phyloP scores from a whole-genome alignment of 2,797 vertebrate genomes.

The Chelon auratus region DNA sequence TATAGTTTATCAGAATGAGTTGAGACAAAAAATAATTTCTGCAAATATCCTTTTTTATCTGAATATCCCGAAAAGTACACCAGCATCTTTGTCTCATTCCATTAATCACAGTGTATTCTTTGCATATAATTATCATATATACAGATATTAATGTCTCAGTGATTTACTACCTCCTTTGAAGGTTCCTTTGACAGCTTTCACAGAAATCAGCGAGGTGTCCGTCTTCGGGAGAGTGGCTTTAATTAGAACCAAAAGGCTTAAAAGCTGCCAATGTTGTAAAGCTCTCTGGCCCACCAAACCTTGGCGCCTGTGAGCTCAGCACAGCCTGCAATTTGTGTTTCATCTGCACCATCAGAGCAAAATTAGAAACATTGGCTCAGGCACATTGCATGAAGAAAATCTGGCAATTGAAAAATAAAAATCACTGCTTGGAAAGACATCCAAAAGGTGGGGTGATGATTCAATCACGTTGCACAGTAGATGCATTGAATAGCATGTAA shows the following conservation, averaged over 20 bases:
- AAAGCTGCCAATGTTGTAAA: slow-evolving; percentile 76
- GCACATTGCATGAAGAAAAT: slow-evolving; percentile 58
- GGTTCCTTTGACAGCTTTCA: too few species aligned
- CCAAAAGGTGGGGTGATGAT: slow-evolving; percentile 37
- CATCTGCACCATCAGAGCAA: slow-evolving; percentile 70
- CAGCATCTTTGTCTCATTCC: not conserved
- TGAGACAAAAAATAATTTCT: not conserved
- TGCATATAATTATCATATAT: slow-evolving; percentile 22
- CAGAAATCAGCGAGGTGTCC: slow-evolving; percentile 48
- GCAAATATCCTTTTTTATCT: not conserved
- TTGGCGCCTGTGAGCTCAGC: slow-evolving; percentile 76
- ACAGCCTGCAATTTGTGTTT: slow-evolving; percentile 76
- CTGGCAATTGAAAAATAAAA: slow-evolving; percentile 27
- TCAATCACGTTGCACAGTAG: slow-evolving; percentile 15
- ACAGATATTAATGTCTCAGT: slow-evolving; percentile 30
- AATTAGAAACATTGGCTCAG: slow-evolving; percentile 65
- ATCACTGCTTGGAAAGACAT: slow-evolving; percentile 16
- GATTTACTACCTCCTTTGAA: slow-evolving; percentile 47
- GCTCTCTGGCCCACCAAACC: slow-evolving; percentile 59
- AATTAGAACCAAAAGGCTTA: slow-evolving; percentile 78
- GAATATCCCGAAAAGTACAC: not conserved
- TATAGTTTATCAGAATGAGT: not conserved
- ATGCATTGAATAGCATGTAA: slow-evolving; percentile 5
- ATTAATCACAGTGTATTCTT: not conserved
- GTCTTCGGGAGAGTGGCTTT: slow-evolving; percentile 60